Evolutionary conservation across 2,797 vertebrate species (phyloP), one percentile per base, ranked within the genome.

Genomic region (Thalassophryne amazonica): DNA sequence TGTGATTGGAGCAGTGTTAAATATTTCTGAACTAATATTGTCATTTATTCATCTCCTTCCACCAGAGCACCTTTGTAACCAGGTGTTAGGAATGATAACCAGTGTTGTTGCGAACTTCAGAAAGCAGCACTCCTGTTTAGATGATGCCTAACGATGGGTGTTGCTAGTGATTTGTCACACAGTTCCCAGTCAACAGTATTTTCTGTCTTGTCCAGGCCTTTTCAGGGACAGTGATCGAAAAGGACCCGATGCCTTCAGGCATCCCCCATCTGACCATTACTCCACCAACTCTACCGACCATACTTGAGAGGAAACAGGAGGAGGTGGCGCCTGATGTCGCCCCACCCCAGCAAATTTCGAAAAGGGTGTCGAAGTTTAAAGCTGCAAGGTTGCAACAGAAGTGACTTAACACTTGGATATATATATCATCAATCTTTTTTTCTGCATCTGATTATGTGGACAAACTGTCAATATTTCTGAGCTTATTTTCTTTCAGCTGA

Each of bases 201-300:
- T 15, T 15, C 16, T 37, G 60, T 53, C 48, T 60, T 45, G 83
- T 73, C 4, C 45, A 99, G 97, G 94, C 95, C 12, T 98, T 98
- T 91, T 98, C 95, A n/a, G 95, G 95, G 53, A 97, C 91, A 1
- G 95, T 98, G 45, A 86, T 98, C 51, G 97, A 98, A 78, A 98
- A 98, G 69, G 94, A 97, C 64, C 91, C 91, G n/a, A 91, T 91
- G 56, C 88, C 92, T 12, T 86, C 87, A 1, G 55, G 78, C 2
- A 72, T 90, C 39, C 89, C 92, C 29, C 90, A 95, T 51, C 85
- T 93, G 49, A 89, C 92, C 64, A 90, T 94, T 2, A 67, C 86
- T 53, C 90, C 92, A 2, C 92, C 93, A 0, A 87, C 81, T 11
- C 85, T 98, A 48, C 95, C 96, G 1, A 97, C 95, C 54, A 97